Evolutionary conservation across 2,113 vertebrate genomes (phyloP), one percentile per base, ranked within the genome.

Genomic region (Myotis yumanensis): DNA sequence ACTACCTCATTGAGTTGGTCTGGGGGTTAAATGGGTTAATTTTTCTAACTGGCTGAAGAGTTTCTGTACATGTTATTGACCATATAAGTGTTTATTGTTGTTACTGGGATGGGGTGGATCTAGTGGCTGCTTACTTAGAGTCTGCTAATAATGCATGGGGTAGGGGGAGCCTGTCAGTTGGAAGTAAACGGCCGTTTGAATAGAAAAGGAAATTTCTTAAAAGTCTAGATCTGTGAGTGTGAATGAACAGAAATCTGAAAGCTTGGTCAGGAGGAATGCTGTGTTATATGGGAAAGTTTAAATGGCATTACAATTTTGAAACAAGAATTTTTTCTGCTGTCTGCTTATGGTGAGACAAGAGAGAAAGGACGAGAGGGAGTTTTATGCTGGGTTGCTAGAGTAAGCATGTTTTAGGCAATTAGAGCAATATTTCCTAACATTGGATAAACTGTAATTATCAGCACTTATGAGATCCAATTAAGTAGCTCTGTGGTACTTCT

Each of bases 341-440:
- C 20, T 92, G 37, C 22, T 79, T 83, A 4, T 64, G 11, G 51
- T 9, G 22, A 83, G 85, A 66, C 25, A 91, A 62, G 20, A 90
- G 11, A 84, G 11, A 75, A 75, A 86, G 43, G 23, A 83, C 25
- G 48, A n/a, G 83, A 66, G 22, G 40, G 54, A 72, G 14, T 69
- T 86, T 64, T 79, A 37, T 23, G 23, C 11, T 75, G 54, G 4
- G 10, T 40, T 82, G 40, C 57, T 46, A 75, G 35, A 12, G 4
- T 87, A 83, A 84, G 40, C 59, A 66, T 51, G n/a, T 89, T 89
- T 86, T 43, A 82, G 83, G 22, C 30, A 93, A 59, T 93, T 95
- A 57, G 35, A 89, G 12, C 25, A 28, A 12, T 89, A 82, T 82
- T 91, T 93, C 71, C 84, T 82, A 89, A 93, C 69, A 66, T 25